Conservation (phyloP, 2,888 invertebrate species). For the Eupithecia subfuscata region DNA sequence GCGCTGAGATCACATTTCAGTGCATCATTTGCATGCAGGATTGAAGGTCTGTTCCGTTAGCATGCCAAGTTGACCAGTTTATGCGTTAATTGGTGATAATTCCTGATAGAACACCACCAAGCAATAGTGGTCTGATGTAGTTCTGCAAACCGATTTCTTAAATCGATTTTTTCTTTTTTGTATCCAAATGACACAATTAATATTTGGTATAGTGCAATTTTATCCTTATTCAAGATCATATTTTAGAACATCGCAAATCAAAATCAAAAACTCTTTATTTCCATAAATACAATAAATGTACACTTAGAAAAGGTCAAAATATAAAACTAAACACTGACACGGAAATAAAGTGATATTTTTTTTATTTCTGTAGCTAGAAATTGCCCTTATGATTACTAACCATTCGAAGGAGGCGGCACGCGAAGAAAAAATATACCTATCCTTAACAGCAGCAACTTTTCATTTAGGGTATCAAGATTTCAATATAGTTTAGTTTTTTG, state of each 20-base stretch:
- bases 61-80: not conserved
- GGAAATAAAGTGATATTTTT: too few species aligned
- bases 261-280: too few species aligned
- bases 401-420: not conserved
- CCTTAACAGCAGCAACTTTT: too few species aligned
- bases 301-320: too few species aligned
- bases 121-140: not conserved
- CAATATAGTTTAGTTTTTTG: not conserved
- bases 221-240: not conserved
- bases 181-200: not conserved
- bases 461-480: too few species aligned
- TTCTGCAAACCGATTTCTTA: not conserved
- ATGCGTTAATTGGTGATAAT: not conserved
- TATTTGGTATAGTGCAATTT: not conserved
- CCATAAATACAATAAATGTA: too few species aligned
- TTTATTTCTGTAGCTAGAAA: too few species aligned
- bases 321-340: too few species aligned
- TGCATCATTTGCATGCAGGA: slow-evolving; percentile 25
- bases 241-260: not conserved
- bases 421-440: too few species aligned
- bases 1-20: slow-evolving; percentile 22
- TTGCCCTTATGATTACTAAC: not conserved
- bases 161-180: not conserved
- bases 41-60: slow-evolving; percentile 7
- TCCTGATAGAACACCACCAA: not conserved